A percentile compares a stretch with the other conserved stretches of the same genome.
Evolutionary conservation across 2,113 vertebrate genomes (phyloP).

Genomic region (Lontra canadensis): DNA sequence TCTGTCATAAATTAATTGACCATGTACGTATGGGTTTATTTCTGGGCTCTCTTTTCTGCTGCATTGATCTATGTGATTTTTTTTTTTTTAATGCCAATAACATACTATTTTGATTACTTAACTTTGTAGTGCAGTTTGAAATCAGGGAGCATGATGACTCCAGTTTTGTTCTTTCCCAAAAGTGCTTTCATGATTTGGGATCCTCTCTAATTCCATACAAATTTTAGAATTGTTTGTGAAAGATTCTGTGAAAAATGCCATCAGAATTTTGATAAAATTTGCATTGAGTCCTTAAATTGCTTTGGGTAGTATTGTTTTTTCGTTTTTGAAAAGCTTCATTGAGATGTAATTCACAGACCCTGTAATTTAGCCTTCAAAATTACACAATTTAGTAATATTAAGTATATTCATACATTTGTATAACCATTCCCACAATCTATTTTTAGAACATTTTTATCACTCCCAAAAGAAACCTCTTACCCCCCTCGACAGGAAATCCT

Average conservation of each 20-base stretch:
- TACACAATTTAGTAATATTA: background rate
- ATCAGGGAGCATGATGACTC: background rate
- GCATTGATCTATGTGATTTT: background rate
- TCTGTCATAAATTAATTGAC: background rate
- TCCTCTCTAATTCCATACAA: background rate
- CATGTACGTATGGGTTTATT: background rate
- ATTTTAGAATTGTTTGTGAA: background rate
- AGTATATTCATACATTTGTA: background rate
- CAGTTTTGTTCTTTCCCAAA: background rate
- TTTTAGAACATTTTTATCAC: background rate
- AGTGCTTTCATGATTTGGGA: background rate
- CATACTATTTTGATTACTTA: background rate
- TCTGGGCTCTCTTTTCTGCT: background rate
- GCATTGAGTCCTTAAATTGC: background rate
- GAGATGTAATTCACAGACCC: background rate
- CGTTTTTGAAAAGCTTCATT: background rate
- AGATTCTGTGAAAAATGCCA: background rate
- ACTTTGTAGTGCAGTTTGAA: background rate
- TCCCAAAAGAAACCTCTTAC: background rate
- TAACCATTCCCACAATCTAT: background rate
- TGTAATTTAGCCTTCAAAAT: background rate
- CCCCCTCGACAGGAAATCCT: background rate
- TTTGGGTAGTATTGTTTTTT: background rate
- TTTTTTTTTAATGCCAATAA: background rate
- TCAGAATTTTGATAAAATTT: background rate